These are phyloP conservation scores for Choristoneura fumiferana DNA, from an alignment of 1,140 invertebrate genomes.

Conservation along the genomic window DNA sequence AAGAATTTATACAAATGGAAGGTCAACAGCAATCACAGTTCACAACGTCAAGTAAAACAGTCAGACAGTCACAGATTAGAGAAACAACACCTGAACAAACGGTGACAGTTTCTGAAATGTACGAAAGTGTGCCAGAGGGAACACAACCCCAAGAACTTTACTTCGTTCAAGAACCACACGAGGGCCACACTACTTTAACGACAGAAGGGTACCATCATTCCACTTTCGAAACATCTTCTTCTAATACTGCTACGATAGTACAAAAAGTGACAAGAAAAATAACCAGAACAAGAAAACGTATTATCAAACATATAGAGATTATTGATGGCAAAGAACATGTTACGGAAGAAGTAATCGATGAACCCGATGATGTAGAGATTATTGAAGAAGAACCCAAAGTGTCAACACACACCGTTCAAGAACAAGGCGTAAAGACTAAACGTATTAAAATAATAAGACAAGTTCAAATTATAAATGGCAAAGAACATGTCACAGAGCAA, in stretches of 20 bases:
- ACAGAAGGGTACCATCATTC: slow-evolving; percentile 32
- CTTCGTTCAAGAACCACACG: slow-evolving; percentile 39
- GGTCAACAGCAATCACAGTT: slow-evolving; percentile 13
- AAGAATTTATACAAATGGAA: slow-evolving; percentile 36
- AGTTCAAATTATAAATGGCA: slow-evolving; percentile 85
- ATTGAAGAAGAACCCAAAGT: slow-evolving; percentile 52
- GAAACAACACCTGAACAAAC: slow-evolving; percentile 25
- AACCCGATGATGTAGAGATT: slow-evolving; percentile 82
- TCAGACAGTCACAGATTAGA: slow-evolving; percentile 13
- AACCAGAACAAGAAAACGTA: slow-evolving; percentile 80
- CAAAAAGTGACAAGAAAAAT: slow-evolving; percentile 84
- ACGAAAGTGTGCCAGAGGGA: slow-evolving; percentile 20
- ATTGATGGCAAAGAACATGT: slow-evolving; percentile 89
- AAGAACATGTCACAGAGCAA: slow-evolving; percentile 83
- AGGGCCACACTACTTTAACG: slow-evolving; percentile 26
- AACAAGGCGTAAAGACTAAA: slow-evolving; percentile 69
- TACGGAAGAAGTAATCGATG: slow-evolving; percentile 85
- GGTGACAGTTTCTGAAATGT: slow-evolving; percentile 31
- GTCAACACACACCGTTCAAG: slow-evolving; percentile 41
- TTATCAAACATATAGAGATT: slow-evolving; percentile 87
- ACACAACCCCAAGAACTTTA: slow-evolving; percentile 21
- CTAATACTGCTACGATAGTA: slow-evolving; percentile 84
- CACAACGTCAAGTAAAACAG: background rate
- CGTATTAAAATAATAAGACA: slow-evolving; percentile 82
- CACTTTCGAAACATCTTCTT: slow-evolving; percentile 54